A percentile compares a stretch with the other conserved stretches of the same genome.
phyloP scores from a whole-genome alignment of 2,113 vertebrate species.

The Meriones unguiculatus region DNA sequence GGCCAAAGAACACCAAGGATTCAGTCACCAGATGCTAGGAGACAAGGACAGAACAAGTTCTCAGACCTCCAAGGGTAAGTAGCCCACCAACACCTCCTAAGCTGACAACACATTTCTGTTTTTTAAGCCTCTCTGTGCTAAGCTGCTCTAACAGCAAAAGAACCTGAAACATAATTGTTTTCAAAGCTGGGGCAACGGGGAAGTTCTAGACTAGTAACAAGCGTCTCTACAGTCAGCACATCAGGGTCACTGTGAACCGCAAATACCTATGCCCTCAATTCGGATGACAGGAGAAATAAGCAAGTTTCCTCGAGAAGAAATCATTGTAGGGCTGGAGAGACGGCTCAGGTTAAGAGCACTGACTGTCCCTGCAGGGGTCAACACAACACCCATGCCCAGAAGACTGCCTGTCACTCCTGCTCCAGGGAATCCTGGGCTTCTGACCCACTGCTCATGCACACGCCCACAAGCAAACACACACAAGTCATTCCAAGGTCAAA shows the following conservation, averaged over 20 bases:
- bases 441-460: background rate
- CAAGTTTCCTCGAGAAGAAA: slow-evolving; percentile 45
- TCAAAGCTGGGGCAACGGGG: background rate
- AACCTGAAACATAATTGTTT: slow-evolving; percentile 13
- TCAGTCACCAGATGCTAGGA: background rate
- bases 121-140: background rate
- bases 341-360: background rate
- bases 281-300: slow-evolving; percentile 24
- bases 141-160: background rate
- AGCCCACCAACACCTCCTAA: background rate
- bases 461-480: background rate
- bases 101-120: slow-evolving; percentile 3
- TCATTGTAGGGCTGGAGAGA: background rate
- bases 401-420: background rate
- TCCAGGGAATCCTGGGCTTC: background rate
- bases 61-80: background rate
- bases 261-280: slow-evolving; percentile 37
- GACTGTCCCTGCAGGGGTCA: background rate
- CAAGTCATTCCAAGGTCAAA: background rate
- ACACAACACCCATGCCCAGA: background rate
- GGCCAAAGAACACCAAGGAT: slow-evolving; percentile 32
- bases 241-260: background rate
- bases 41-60: background rate
- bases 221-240: background rate
- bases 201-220: slow-evolving; percentile 2